Evolutionary conservation across 1,140 invertebrate genomes (phyloP), one percentile per base, ranked within the genome.

Genomic region (Goniozus legneri): DNA sequence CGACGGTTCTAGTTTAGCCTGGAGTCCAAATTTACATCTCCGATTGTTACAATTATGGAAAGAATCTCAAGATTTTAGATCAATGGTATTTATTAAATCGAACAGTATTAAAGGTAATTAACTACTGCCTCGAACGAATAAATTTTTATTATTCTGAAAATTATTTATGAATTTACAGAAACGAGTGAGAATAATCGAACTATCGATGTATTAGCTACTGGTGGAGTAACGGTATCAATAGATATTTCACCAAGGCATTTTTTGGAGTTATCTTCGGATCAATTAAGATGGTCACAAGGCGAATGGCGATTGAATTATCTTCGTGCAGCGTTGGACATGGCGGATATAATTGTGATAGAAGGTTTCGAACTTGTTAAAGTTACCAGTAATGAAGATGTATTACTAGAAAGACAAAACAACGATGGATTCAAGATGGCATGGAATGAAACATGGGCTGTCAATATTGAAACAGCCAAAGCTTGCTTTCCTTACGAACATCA

Each of bases 401-500:
- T 77, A 44, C 64, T 81, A 2, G 88, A 91, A 65, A 78, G 88
- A 39, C 78, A 80, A 24, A 86, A 88, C 56, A 84, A 82, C 54
- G 87, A 89, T 40, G 81, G 79, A 20, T 89, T 90, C 55, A 60
- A 78, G 13, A 61, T 88, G 10, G 74, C 79, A 8, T 85, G 83
- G 77, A 91, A 91, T 61, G 82, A 82, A 54, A 84, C 86, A 15
- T 90, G 87, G 86, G 71, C 71, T 2, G 62, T 91, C 10, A 81
- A 80, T 20, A 84, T 92, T 42, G 80, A 85, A 20, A 80, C 80
- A 3, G 79, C 92, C 7, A 80, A 85, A 51, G 79, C 91, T 33
- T 80, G 87, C 33, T 97, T 97, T 66, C 94, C 95, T 0, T 91
- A 97, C 71, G 84, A 92, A 44, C 97, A 96, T 69, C 82, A 94